These are phyloP conservation scores for Syncerus caffer DNA, from an alignment of 2,797 vertebrate genomes.

Conservation along the genomic window DNA sequence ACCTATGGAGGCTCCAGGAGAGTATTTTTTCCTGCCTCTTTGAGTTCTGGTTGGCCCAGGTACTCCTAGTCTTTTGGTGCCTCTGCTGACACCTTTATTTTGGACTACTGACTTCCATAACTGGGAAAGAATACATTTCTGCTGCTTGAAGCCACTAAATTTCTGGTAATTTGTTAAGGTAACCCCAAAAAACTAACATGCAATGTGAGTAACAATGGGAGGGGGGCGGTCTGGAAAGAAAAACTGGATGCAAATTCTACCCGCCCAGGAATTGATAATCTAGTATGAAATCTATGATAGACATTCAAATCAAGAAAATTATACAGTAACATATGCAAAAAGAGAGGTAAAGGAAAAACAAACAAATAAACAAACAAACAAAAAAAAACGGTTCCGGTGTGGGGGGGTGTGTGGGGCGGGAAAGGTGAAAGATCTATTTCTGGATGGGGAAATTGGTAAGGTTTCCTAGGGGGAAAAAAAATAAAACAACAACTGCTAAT, in stretches of 20 bases:
- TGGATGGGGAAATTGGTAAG: neutral
- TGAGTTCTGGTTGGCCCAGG: neutral
- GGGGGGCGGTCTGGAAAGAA: neutral
- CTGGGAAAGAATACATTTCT: neutral
- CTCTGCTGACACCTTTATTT: neutral
- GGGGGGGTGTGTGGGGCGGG: fast-evolving
- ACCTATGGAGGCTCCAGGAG: neutral
- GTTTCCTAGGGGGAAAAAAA: neutral
- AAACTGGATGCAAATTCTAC: neutral
- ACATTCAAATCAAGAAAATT: neutral
- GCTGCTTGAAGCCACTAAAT: neutral
- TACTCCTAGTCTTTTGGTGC: neutral
- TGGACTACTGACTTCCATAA: neutral
- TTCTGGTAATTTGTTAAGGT: neutral
- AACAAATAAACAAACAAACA: too few species aligned
- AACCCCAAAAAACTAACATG: neutral
- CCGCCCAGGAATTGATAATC: neutral
- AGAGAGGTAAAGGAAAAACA: neutral
- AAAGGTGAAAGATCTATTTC: neutral
- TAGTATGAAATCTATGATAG: neutral
- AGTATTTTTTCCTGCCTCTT: neutral
- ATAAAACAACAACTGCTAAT: neutral
- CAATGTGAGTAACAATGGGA: neutral
- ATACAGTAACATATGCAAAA: neutral
- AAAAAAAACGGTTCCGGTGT: neutral